A percentile compares a stretch with the other conserved stretches of the same genome.
These are phyloP conservation scores for Lathamus discolor DNA, from an alignment of 2,113 vertebrate genomes.

Conservation along the genomic window DNA sequence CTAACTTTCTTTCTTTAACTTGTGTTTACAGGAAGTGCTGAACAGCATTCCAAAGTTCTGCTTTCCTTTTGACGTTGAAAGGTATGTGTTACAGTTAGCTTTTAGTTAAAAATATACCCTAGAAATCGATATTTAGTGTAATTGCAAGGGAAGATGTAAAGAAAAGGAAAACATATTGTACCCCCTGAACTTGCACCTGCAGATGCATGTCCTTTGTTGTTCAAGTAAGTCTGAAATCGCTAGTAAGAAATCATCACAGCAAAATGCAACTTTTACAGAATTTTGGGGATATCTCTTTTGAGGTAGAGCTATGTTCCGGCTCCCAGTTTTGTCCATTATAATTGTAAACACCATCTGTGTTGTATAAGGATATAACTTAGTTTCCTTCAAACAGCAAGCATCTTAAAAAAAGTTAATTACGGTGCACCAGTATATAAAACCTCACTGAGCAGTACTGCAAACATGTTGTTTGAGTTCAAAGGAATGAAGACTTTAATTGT, in stretches of 20 bases:
- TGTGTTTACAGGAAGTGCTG: slow-evolving; percentile 88
- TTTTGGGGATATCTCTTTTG: not conserved
- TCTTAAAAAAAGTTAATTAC: not conserved
- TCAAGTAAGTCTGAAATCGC: not conserved
- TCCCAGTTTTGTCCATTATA: not conserved
- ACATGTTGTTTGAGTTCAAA: slow-evolving; percentile 14
- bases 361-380: not conserved
- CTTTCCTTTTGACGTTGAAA: slow-evolving; percentile 97
- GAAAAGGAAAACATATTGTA: not conserved
- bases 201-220: not conserved
- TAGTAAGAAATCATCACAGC: not conserved
- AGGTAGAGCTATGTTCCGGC: not conserved
- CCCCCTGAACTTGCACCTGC: not conserved
- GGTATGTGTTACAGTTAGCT: slow-evolving; percentile 73
- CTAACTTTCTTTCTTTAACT: slow-evolving; percentile 31
- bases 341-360: slow-evolving; percentile 47
- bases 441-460: not conserved
- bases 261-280: not conserved
- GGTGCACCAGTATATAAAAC: not conserved
- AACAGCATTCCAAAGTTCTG: slow-evolving; percentile 97
- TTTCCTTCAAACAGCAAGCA: not conserved
- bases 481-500: slow-evolving; percentile 31
- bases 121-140: not conserved
- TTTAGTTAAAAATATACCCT: not conserved
- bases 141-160: not conserved